Evolutionary conservation across 2,888 invertebrate genomes (phyloP), one percentile per base, ranked within the genome.

Genomic region (Thymelicus sylvestris): DNA sequence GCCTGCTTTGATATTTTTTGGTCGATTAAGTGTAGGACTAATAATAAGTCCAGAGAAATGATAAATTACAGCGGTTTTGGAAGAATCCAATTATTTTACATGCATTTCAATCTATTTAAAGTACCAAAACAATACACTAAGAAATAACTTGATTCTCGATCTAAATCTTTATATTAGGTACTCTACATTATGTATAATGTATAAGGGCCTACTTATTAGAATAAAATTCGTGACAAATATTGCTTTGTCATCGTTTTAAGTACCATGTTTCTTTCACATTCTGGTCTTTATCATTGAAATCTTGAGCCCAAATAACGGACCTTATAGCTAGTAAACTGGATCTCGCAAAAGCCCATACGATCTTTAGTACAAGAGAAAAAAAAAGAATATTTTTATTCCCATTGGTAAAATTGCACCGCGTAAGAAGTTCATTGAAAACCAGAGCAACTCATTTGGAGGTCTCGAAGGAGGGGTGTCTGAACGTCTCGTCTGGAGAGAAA

Each of bases 361-460:
- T 59, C 59, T 65, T 69, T n/a, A 69, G 59, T 69, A 67, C 52
- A 57, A 55, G 62, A 55, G n/a, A 57, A 65, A 69, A 65, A 69
- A 70, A 65, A 64, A 64, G 3, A 44, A 47, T 65, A 44, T 19
- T 48, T 12, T 31, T 67, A 61, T 44, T 55, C 63, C 48, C 15
- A 57, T 52, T 65, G 66, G 62, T 60, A 73, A 52, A 66, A 66
- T 63, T 50, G 55, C 59, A 39, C 12, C 41, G 60, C 76, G 83
- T 80, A 85, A 86, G 80, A 81, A 90, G 85, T 89, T 89, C 81
- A 92, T 92, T 92, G 89, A 92, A 91, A 91, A 85, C 85, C 88
- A 90, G 89, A 88, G 91, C 90, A 90, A 82, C 81, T 79, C 79
- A 71, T 66, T 71, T 77, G 78, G 81, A 84, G 82, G 81, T 85